Conservation (phyloP, 1,140 invertebrate genomes). For the Bombus confusus region DNA sequence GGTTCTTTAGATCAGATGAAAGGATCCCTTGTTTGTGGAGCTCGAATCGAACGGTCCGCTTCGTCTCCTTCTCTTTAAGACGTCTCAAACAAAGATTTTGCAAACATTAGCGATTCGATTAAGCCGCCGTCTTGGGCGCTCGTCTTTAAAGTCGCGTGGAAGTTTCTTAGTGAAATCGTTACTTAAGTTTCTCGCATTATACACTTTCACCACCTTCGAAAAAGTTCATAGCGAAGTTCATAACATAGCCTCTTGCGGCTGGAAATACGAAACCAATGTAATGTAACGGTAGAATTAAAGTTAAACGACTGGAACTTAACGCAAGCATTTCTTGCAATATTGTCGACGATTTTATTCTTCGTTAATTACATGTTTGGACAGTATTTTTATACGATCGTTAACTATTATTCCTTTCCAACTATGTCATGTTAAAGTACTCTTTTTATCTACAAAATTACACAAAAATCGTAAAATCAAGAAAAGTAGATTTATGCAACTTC, state of each 20-base stretch:
- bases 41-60: neutral
- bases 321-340: neutral
- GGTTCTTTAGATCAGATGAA: neutral
- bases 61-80: slow-evolving; percentile 64
- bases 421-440: neutral
- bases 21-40: slow-evolving; percentile 16
- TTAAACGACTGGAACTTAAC: neutral
- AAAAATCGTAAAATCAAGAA: neutral
- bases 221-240: slow-evolving; percentile 51
- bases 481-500: neutral
- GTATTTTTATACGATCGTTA: neutral
- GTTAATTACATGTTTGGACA: neutral
- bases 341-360: neutral
- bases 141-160: slow-evolving; percentile 67
- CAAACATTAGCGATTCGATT: slow-evolving; percentile 72
- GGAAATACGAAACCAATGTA: neutral
- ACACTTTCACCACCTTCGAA: slow-evolving; percentile 63
- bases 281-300: slow-evolving; percentile 21
- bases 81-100: slow-evolving; percentile 67
- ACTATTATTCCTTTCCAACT: too few species aligned
- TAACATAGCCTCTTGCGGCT: neutral
- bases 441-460: neutral
- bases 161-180: slow-evolving; percentile 70
- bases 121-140: slow-evolving; percentile 64
- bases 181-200: slow-evolving; percentile 70